Base-by-base conservation (phyloP, 2,888 invertebrate species). In the Hoplodrina blanda region DNA sequence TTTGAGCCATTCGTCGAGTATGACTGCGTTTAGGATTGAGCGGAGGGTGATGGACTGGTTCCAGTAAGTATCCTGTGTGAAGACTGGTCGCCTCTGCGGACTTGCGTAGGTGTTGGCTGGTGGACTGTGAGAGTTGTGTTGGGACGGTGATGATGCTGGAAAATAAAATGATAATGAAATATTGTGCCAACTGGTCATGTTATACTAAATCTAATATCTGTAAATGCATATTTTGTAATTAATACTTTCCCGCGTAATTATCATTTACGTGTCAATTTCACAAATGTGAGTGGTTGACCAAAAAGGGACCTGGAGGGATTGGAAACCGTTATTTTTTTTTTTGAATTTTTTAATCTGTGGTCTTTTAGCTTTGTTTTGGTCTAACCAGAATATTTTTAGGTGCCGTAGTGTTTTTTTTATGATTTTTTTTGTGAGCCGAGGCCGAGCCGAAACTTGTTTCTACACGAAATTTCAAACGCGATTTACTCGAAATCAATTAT, bases 1-100 rank as follows among this genome's bases (percentile, higher is more conserved):
- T 91, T 99, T 99, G 0, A 99, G 96, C 98, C 99, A 99, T 91
- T 99, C 99, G 88, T 99, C 99, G 74, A 99, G 95, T 57, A 99
- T 95, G 8, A 99, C 98, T 2, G 99, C 99, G 88, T 96, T 96
- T 11, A 96, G 88, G 66, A 96, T 90, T 4, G 94, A 91, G 0
- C 95, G 92, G 3, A 94, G 88, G 0, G 94, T 92, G 20, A 93
- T 91, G 0, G 96, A 95, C 69, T 95, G 94, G 82, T 92, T 92
- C 96, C 96, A 96, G 81, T 95, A 96, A 2, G 89, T 85, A 62
- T 96, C 96, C 73, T 96, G 92, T 1, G 94, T 94, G 89, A 96
- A 95, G 2, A 91, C 75, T 0, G 90, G 90, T 41, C 90, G 87
- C 69, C 88, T 92, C 50, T 91, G 92, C 25, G 92, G 88, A 71